These are phyloP conservation scores for Narcine bancroftii DNA, from an alignment of 2,113 vertebrate species.

Conservation along the genomic window DNA sequence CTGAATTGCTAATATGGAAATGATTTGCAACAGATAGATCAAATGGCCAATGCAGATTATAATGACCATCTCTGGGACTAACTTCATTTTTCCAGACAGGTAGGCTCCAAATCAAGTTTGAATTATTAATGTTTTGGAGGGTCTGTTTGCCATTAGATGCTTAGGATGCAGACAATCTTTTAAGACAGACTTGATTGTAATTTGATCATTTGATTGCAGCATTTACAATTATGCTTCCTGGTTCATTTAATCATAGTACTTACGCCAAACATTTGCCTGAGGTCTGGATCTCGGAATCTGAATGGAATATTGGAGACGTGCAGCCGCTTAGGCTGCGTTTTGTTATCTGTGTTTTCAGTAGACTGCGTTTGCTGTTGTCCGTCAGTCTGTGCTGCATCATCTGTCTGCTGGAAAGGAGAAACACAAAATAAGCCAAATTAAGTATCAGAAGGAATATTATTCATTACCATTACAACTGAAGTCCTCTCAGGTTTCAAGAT, in stretches of 20 bases:
- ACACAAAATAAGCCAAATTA: background rate
- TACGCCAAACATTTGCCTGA: conserved; percentile 97
- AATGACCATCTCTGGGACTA: conserved; percentile 5
- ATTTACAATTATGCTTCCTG: background rate
- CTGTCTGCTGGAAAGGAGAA: conserved; percentile 75
- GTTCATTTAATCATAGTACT: conserved; percentile 47
- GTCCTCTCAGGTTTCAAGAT: background rate
- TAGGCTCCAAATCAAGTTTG: conserved; percentile 26
- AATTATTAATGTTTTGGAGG: conserved; percentile 21
- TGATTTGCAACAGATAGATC: background rate
- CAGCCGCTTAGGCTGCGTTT: conserved; percentile 89
- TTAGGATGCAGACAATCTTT: conserved; percentile 10
- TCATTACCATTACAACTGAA: background rate
- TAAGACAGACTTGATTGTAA: conserved; percentile 20
- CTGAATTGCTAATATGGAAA: background rate
- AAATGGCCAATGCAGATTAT: background rate
- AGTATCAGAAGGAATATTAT: background rate
- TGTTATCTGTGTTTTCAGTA: conserved; percentile 85
- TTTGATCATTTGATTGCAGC: conserved; percentile 28
- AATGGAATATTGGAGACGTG: conserved; percentile 97
- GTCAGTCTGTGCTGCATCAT: conserved; percentile 79
- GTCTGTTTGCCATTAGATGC: background rate
- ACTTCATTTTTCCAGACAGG: conserved; percentile 25
- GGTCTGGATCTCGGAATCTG: conserved; percentile 91
- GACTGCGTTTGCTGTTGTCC: conserved; percentile 79